Percentiles rank a stretch among this genome's conserved stretches.
Evolutionary conservation across 2,113 vertebrate species (phyloP).

Genomic region (Zapus hudsonius): DNA sequence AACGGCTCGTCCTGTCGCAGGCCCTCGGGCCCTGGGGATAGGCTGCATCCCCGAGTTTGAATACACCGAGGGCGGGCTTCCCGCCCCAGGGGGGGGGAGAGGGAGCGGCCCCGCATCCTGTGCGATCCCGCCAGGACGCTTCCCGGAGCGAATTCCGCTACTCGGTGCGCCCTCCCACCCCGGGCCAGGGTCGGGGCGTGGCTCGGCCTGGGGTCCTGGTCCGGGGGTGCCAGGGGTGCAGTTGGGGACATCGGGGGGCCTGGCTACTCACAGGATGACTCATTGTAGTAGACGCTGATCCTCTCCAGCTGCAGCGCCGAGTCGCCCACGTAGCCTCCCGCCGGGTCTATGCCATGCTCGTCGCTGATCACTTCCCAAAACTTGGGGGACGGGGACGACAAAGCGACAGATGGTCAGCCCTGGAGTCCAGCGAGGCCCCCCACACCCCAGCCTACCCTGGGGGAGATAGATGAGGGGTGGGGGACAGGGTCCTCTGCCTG

Average conservation of each 20-base stretch:
- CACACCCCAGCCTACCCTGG: not conserved
- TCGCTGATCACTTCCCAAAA: constrained; percentile 98
- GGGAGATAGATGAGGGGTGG: not conserved
- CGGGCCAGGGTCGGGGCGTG: not conserved
- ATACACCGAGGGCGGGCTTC: constrained; percentile 29
- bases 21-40: not conserved
- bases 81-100: constrained; percentile 39
- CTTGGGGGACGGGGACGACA: constrained; percentile 73
- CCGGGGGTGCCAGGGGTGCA: not conserved
- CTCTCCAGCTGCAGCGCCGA: constrained; percentile 93
- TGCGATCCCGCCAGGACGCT: not conserved
- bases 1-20: not conserved
- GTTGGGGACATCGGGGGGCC: not conserved
- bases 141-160: not conserved
- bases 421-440: not conserved
- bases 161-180: not conserved
- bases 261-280: constrained; percentile 92
- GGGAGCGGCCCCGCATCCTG: constrained; percentile 2
- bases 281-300: constrained; percentile 96
- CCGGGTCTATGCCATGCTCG: constrained; percentile 94
- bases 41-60: constrained; percentile 18
- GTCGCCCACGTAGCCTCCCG: constrained; percentile 93
- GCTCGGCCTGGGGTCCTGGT: not conserved
- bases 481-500: not conserved
- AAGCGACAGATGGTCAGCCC: constrained; percentile 8